These are phyloP conservation scores for Hyla sarda DNA, from an alignment of 2,113 vertebrate genomes.

Conservation along the genomic window DNA sequence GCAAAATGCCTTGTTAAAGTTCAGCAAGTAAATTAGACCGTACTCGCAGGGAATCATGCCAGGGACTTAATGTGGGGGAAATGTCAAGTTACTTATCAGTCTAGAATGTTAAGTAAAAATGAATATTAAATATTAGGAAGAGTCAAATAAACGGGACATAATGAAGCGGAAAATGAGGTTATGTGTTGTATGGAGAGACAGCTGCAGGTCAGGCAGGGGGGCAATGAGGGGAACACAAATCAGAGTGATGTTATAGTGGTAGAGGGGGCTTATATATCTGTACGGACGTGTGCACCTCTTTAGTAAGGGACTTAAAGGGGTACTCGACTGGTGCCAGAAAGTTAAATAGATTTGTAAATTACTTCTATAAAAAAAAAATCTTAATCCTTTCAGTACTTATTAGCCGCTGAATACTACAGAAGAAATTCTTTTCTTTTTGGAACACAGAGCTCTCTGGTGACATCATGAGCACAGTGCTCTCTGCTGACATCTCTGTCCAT, in stretches of 20 bases:
- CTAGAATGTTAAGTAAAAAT: background rate
- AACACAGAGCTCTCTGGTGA: too few species aligned
- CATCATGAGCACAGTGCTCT: too few species aligned
- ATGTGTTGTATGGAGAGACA: background rate
- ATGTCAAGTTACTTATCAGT: slow-evolving; percentile 52
- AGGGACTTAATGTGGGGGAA: slow-evolving; percentile 39
- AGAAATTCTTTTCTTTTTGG: too few species aligned
- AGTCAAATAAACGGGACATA: background rate
- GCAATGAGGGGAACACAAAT: background rate
- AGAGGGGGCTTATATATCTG: too few species aligned
- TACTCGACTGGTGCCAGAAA: too few species aligned
- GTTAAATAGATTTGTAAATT: too few species aligned
- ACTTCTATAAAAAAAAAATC: too few species aligned
- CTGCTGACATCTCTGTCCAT: too few species aligned
- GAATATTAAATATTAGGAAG: slow-evolving; percentile 30
- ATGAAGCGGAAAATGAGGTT: slow-evolving; percentile 21
- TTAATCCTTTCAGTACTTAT: too few species aligned
- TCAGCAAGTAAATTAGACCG: slow-evolving; percentile 39
- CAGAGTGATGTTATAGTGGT: background rate
- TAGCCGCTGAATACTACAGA: too few species aligned
- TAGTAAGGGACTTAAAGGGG: too few species aligned
- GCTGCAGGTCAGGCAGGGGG: background rate
- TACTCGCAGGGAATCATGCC: slow-evolving; percentile 8
- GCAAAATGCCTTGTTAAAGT: slow-evolving; percentile 41
- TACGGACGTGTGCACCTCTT: too few species aligned